A percentile compares a stretch with the other conserved stretches of the same genome.
These are phyloP conservation scores for Hippocampus barbouri DNA, from an alignment of 2,113 vertebrate species.

Conservation along the genomic window DNA sequence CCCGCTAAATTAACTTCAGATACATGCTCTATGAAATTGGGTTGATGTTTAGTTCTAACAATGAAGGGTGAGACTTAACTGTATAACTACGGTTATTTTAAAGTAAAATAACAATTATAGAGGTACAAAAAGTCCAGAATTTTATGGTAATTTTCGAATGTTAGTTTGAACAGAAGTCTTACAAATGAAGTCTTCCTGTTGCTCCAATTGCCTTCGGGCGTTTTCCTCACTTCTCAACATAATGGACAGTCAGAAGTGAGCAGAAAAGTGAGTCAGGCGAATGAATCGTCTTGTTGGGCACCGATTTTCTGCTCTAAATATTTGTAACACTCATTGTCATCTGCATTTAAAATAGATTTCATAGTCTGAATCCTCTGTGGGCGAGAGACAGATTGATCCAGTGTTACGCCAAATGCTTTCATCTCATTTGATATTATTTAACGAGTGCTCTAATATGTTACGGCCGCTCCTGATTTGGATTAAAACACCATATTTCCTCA, in stretches of 20 bases:
- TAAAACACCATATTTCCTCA: not conserved
- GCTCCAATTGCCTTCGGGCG: not conserved
- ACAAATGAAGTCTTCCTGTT: not conserved
- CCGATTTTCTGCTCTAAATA: not conserved
- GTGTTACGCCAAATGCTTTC: not conserved
- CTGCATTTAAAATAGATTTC: not conserved
- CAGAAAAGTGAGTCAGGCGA: conserved; percentile 1
- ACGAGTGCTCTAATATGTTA: not conserved
- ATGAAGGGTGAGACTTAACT: not conserved
- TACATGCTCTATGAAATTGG: not conserved
- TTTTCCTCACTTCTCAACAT: not conserved
- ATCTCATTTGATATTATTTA: not conserved
- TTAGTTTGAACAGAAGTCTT: not conserved
- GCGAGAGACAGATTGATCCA: not conserved
- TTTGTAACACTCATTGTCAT: not conserved
- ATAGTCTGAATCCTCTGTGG: not conserved
- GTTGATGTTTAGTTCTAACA: not conserved
- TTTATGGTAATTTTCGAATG: not conserved
- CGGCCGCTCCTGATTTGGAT: not conserved
- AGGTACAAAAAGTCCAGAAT: not conserved
- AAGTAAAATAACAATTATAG: not conserved
- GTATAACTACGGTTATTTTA: not conserved
- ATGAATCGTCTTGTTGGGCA: not conserved
- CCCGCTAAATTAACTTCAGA: not conserved
- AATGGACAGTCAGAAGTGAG: not conserved